Evolutionary conservation across 1,140 invertebrate genomes (phyloP), one percentile per base, ranked within the genome.

Genomic region (Vanessa tameamea): DNA sequence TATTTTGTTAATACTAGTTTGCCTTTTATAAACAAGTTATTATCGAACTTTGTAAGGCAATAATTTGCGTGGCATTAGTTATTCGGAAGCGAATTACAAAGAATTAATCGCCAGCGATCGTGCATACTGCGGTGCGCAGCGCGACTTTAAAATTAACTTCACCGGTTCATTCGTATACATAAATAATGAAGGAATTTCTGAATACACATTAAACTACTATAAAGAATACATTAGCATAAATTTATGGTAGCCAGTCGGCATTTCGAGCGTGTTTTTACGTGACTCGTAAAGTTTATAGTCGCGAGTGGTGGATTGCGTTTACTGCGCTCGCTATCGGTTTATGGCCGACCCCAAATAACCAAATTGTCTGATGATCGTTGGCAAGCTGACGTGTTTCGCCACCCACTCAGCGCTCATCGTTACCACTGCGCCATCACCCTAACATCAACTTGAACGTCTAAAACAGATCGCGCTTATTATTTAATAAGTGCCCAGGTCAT

Each of bases 141-240:
- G 87, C 82, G 85, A 90, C 87, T 92, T 92, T 90, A 91, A 91
- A 91, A 91, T 92, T 92, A 91, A 91, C 88, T 89, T 88, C 86
- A 86, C 85, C 86, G 88, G 88, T 91, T 90, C 88, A 91, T 91
- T 91, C 87, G 88, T 88, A 90, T 91, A 90, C 89, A 91, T 91
- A 92, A 91, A 92, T 91, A 92, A 91, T 90, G 86, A 84, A 83
- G 89, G 89, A 91, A 92, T 92, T 92, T 88, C 89, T 89, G 89
- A 90, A 92, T 92, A 89, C 90, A 90, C 91, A 92, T 92, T 92
- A 91, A 92, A 92, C 87, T 91, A 88, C 89, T 89, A 92, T 92
- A 92, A 91, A 92, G 91, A 92, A 92, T 92, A 92, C 90, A 92
- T 92, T 92, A 92, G 90, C 91, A 92, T 92, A 89, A 92, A 92